Conservation (phyloP, 2,797 vertebrate species). For the Tapera naevia region DNA sequence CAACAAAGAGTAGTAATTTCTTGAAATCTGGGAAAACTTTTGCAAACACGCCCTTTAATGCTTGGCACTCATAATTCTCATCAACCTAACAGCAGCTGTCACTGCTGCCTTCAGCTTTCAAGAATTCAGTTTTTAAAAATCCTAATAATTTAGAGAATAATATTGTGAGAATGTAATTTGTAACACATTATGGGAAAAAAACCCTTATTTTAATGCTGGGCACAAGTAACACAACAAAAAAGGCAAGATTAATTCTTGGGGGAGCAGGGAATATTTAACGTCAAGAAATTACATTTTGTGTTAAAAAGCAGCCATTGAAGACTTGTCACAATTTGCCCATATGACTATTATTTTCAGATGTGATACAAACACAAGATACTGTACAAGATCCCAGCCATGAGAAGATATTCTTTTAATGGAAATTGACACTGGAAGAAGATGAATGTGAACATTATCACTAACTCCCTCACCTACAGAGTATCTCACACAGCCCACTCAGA, state of each 20-base stretch:
- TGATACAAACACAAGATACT: neutral
- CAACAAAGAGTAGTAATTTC: neutral
- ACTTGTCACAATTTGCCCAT: neutral
- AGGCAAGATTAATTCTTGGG: neutral
- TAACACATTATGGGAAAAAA: neutral
- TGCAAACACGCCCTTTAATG: neutral
- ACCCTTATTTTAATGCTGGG: rapidly evolving
- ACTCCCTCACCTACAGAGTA: neutral
- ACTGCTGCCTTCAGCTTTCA: neutral
- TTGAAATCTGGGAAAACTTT: neutral
- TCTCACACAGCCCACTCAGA: neutral
- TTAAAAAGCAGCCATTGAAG: neutral
- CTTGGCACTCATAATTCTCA: neutral
- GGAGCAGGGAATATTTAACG: neutral
- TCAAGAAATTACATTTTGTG: neutral
- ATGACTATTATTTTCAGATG: neutral
- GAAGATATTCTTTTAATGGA: neutral
- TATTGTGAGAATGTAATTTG: neutral
- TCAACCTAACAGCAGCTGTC: neutral
- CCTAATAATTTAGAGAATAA: neutral
- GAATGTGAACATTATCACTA: neutral
- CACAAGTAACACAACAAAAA: neutral
- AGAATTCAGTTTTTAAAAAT: neutral
- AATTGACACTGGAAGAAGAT: conserved; percentile 6
- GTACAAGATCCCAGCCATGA: neutral